Evolutionary conservation across 2,888 invertebrate species (phyloP), one percentile per base, ranked within the genome.

Genomic region (Flexamia atlantica): DNA sequence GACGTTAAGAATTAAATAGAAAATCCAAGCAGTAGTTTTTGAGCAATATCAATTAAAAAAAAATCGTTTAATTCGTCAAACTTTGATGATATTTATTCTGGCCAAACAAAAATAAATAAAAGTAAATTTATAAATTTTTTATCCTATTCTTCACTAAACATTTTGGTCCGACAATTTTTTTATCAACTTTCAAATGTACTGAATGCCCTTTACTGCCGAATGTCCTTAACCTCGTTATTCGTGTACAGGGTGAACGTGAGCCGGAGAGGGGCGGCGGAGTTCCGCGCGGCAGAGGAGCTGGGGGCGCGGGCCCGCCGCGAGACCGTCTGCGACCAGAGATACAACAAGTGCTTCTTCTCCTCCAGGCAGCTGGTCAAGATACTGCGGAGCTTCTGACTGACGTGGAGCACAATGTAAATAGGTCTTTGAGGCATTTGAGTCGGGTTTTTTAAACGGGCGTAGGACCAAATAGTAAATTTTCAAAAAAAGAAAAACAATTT

Each of bases 311-410:
- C 40, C 4, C 72, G 72, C 2, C 36, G 42, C 23, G 72, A 40
- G n/a, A 20, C 72, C 1, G 20, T 42, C 32, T 72, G 72, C 20
- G 72, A 72, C 40, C 36, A 72, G 20, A 72, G 30, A 10, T 72
- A 23, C 72, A 36, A 20, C 72, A 36, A 72, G 72, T 72, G 72
- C 40, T 72, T 72, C 36, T 72, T 72, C 72, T 72, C 72, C 40
- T 72, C 72, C 36, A 25, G 72, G 40, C 40, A 72, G 20, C 72
- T 72, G 36, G 72, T 40, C 40, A 72, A 36, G 20, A 72, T 72
- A 32, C 20, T 68, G 23, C 3, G 68, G n/a, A 68, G 68, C 32
- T 68, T 68, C 68, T 68, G 32, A 32, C 68, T 3, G 5, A 17
- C 3, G 57, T 57, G 5, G 23, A 4, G 23, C 4, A 2, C 1